These are phyloP conservation scores for Heliornis fulica DNA, from an alignment of 2,113 vertebrate species.

Conservation along the genomic window DNA sequence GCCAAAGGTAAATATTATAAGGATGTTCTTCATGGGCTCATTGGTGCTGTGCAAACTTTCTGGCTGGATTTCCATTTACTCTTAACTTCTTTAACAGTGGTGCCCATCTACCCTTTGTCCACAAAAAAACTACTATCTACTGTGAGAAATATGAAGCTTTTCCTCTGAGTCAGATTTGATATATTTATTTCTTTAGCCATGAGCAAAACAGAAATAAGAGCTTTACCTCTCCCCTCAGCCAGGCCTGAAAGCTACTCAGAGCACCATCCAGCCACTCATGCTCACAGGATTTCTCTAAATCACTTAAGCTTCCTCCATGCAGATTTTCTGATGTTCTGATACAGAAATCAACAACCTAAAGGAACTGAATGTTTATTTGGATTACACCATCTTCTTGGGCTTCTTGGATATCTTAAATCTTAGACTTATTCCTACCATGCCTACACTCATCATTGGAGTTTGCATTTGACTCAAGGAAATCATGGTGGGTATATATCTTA, in stretches of 20 bases:
- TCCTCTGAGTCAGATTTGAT: background rate
- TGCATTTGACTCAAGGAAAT: background rate
- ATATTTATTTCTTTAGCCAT: background rate
- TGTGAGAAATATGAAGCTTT: background rate
- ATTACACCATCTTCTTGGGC: background rate
- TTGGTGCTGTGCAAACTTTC: background rate
- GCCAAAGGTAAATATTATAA: background rate
- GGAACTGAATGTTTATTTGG: background rate
- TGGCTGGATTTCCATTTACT: background rate
- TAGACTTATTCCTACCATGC: background rate
- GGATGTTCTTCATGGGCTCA: background rate
- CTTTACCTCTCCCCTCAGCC: background rate
- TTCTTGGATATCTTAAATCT: background rate
- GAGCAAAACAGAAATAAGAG: background rate
- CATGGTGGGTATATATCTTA: background rate
- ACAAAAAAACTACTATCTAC: background rate
- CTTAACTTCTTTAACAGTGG: background rate
- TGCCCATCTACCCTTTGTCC: background rate
- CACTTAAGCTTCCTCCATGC: background rate
- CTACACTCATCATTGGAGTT: background rate
- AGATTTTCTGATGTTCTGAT: background rate
- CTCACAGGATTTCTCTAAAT: background rate
- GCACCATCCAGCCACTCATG: background rate
- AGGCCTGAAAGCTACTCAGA: background rate
- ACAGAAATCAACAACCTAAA: background rate